Percentiles rank a stretch among this genome's conserved stretches.
Evolutionary conservation across 2,113 vertebrate species (phyloP).

Genomic region (Argyrosomus japonicus): DNA sequence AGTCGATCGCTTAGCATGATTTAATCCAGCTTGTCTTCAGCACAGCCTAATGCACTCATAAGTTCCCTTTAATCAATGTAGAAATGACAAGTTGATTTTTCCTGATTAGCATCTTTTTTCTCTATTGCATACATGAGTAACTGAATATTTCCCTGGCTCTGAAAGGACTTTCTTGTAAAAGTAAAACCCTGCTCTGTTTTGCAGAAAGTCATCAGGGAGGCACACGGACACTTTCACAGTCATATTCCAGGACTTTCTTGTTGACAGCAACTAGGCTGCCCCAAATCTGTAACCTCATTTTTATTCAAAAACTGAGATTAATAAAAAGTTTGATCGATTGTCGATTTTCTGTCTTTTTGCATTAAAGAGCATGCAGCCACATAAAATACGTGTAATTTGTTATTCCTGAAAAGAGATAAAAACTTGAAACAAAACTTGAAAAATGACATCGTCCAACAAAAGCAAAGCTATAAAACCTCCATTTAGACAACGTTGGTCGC

Average conservation of each 20-base stretch:
- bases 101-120: conserved; percentile 29
- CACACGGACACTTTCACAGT: neutral
- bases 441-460: neutral
- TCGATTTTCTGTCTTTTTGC: neutral
- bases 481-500: neutral
- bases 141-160: conserved; percentile 20
- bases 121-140: conserved; percentile 17
- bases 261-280: neutral
- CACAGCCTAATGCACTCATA: conserved; percentile 55
- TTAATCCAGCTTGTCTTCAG: conserved; percentile 38
- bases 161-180: conserved; percentile 6
- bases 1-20: conserved; percentile 9
- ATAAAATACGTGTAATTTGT: neutral
- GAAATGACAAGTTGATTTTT: conserved; percentile 58
- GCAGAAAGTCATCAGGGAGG: neutral
- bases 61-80: conserved; percentile 48
- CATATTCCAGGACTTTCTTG: neutral
- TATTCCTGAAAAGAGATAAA: neutral
- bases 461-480: neutral
- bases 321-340: neutral
- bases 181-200: neutral
- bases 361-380: neutral
- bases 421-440: neutral
- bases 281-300: neutral
- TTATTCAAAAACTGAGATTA: neutral